Percentiles rank a stretch among this genome's conserved stretches.
These are phyloP conservation scores for Pan troglodytes DNA, from an alignment of 2,113 vertebrate genomes.

Conservation along the genomic window DNA sequence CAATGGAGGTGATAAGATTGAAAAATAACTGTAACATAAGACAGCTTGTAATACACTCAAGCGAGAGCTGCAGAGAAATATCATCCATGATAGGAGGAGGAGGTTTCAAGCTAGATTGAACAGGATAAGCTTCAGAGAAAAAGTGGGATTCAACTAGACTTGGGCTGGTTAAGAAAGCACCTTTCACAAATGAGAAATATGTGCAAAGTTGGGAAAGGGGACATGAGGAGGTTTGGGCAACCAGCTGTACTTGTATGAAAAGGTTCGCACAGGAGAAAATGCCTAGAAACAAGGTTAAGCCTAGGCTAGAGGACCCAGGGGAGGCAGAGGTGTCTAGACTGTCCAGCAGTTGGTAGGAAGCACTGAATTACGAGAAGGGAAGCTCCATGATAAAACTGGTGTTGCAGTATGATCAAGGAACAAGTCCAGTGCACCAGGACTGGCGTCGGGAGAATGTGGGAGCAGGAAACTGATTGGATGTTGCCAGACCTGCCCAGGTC, in stretches of 20 bases:
- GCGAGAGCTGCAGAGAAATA: not conserved
- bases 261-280: rapidly evolving
- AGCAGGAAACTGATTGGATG: not conserved
- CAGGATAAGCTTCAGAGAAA: not conserved
- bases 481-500: not conserved
- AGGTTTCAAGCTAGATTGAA: not conserved
- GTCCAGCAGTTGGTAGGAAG: not conserved
- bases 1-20: not conserved
- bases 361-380: not conserved
- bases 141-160: not conserved
- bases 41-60: not conserved
- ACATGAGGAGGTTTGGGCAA: not conserved
- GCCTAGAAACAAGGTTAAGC: not conserved
- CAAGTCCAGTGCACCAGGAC: not conserved
- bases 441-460: not conserved
- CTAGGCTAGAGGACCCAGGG: not conserved
- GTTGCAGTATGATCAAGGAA: too few species aligned
- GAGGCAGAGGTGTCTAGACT: not conserved
- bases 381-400: not conserved
- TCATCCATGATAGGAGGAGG: not conserved
- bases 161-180: not conserved
- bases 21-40: not conserved
- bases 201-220: not conserved
- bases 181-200: not conserved
- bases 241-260: not conserved